Evolutionary conservation across 2,113 vertebrate species (phyloP).

Genomic region (Ramphastos sulfuratus): DNA sequence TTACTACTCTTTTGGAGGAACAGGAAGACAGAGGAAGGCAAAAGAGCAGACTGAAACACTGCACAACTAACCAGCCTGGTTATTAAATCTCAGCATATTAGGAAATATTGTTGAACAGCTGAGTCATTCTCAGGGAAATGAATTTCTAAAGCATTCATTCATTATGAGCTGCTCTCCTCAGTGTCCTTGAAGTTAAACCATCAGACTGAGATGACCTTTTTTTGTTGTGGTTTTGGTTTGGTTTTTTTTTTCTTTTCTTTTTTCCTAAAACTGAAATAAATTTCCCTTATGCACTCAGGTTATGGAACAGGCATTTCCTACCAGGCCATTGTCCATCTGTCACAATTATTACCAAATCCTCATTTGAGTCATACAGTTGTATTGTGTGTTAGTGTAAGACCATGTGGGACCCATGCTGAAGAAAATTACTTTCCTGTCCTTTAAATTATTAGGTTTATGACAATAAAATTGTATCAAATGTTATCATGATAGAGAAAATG

Average conservation of each 20-base stretch:
- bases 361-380: background rate
- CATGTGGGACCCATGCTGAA: background rate
- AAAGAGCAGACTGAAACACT: background rate
- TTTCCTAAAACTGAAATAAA: background rate
- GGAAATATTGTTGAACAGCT: background rate
- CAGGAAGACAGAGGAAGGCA: background rate
- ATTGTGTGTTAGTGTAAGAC: background rate
- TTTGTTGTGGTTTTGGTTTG: too few relatives aligned
- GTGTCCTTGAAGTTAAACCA: background rate
- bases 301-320: conserved; percentile 1
- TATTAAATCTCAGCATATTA: background rate
- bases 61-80: background rate
- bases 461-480: background rate
- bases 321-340: background rate
- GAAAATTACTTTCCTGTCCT: background rate
- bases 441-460: background rate
- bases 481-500: background rate
- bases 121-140: background rate
- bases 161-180: background rate
- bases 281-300: background rate
- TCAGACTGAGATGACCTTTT: background rate
- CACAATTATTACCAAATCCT: background rate
- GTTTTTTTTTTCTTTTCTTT: background rate
- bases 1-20: background rate
- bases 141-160: background rate